Conservation (phyloP, 2,888 invertebrate species). For the Lumbricus terrestris region DNA sequence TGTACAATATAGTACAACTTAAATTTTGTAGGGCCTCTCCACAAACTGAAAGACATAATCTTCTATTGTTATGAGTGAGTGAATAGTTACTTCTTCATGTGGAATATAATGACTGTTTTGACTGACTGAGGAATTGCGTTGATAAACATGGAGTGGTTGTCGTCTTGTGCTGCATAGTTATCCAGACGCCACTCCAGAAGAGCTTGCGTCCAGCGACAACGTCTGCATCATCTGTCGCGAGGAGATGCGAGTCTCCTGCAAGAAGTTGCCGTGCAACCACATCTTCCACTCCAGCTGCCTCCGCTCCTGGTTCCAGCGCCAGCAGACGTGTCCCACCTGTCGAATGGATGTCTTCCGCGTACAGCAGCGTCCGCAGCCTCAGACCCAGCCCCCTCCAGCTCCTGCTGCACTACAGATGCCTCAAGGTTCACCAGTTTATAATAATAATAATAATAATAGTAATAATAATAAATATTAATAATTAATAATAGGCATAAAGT, state of each 20-base stretch:
- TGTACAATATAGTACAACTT: too few relatives aligned
- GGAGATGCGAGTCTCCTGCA: conserved; percentile 74
- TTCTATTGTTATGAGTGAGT: too few relatives aligned
- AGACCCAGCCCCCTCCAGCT: conserved; percentile 12
- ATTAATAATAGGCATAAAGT: not conserved
- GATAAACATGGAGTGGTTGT: too few relatives aligned
- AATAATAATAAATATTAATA: not conserved
- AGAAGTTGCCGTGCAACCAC: conserved; percentile 97
- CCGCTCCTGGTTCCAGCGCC: conserved; percentile 98
- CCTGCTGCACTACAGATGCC: conserved; percentile 9
- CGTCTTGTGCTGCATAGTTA: conserved; percentile 58
- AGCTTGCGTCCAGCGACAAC: conserved; percentile 82
- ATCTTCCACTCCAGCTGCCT: conserved; percentile 98
- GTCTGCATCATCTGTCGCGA: conserved; percentile 98
- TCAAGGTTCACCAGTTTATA: not conserved
- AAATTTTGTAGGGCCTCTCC: too few relatives aligned
- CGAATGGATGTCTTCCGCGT: conserved; percentile 75
- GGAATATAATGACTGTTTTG: not conserved
- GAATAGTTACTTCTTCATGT: not conserved
- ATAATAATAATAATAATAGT: not conserved
- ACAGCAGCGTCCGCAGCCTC: conserved; percentile 23
- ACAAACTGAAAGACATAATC: too few relatives aligned
- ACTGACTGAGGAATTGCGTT: not conserved
- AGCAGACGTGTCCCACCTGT: conserved; percentile 99
- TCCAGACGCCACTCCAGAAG: conserved; percentile 90